Evolutionary conservation across 2,113 vertebrate species (phyloP).

Genomic region (Fulica atra): DNA sequence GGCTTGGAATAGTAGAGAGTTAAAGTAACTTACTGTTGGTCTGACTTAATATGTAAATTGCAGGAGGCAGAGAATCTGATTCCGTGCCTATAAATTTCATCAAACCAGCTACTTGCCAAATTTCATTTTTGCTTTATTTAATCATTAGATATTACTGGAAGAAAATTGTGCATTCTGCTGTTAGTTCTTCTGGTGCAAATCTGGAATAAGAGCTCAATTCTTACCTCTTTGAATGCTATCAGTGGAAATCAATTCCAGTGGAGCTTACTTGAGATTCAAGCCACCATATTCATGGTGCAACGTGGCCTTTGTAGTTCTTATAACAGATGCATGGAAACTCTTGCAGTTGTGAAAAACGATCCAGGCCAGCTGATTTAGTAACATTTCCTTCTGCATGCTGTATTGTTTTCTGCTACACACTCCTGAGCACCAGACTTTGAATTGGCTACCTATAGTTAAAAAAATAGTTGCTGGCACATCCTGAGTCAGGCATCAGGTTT

Average conservation of each 20-base stretch:
- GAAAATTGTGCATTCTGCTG: conserved; percentile 2
- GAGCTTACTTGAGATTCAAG: conserved; percentile 22
- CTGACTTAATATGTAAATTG: conserved; percentile 49
- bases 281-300: background rate
- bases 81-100: conserved; percentile 23
- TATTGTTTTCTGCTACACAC: background rate
- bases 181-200: conserved; percentile 28
- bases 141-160: conserved; percentile 15
- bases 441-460: background rate
- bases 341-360: background rate
- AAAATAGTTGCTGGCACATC: background rate
- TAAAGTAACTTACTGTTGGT: conserved; percentile 7
- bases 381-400: background rate
- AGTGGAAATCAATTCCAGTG: background rate
- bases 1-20: background rate
- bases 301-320: background rate
- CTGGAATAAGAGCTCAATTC: conserved; percentile 10
- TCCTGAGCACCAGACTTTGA: background rate
- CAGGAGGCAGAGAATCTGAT: conserved; percentile 46
- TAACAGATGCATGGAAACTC: background rate
- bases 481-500: background rate
- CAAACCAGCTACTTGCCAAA: conserved; percentile 48
- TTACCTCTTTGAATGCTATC: background rate
- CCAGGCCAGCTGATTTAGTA: background rate
- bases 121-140: conserved; percentile 56